Percentiles rank a stretch among this genome's conserved stretches.
Conservation (phyloP, 2,888 invertebrate genomes). For the Nemoura dubitans region DNA sequence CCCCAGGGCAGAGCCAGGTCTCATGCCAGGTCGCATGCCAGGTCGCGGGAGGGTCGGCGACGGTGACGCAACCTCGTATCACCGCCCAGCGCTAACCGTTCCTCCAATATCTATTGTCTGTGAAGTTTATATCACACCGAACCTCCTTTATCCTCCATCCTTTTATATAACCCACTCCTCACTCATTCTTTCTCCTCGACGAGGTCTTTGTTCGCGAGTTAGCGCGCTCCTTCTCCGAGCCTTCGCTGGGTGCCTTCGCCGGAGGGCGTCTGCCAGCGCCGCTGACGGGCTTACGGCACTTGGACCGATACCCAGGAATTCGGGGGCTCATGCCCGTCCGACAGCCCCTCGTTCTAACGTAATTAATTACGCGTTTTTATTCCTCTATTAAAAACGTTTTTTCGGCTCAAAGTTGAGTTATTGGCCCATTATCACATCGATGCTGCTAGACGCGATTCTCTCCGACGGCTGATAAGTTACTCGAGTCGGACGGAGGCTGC, state of each 20-base stretch:
- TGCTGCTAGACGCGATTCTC: conserved; percentile 15
- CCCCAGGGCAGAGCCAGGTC: neutral
- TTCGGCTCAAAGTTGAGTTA: conserved; percentile 31
- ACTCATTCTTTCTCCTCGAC: conserved; percentile 16
- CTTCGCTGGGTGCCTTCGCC: too few relatives aligned
- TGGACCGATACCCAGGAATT: neutral
- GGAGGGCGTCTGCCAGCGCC: neutral
- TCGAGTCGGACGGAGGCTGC: neutral
- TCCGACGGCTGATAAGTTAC: conserved; percentile 18
- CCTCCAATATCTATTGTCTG: conserved; percentile 38
- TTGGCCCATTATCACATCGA: conserved; percentile 35
- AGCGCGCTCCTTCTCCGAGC: too few relatives aligned
- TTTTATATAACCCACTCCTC: conserved; percentile 18
- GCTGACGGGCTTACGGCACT: neutral
- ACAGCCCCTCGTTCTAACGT: neutral
- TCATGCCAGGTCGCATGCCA: neutral
- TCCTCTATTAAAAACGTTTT: conserved; percentile 25
- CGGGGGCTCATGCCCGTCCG: neutral
- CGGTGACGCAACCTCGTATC: neutral
- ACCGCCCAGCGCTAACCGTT: conserved; percentile 27
- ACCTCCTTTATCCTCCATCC: conserved; percentile 24
- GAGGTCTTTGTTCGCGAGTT: conserved; percentile 7
- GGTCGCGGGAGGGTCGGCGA: neutral
- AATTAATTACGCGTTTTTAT: conserved; percentile 36
- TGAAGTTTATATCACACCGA: conserved; percentile 34